Evolutionary conservation across 2,888 invertebrate species (phyloP).

Genomic region (Gari tellinella): DNA sequence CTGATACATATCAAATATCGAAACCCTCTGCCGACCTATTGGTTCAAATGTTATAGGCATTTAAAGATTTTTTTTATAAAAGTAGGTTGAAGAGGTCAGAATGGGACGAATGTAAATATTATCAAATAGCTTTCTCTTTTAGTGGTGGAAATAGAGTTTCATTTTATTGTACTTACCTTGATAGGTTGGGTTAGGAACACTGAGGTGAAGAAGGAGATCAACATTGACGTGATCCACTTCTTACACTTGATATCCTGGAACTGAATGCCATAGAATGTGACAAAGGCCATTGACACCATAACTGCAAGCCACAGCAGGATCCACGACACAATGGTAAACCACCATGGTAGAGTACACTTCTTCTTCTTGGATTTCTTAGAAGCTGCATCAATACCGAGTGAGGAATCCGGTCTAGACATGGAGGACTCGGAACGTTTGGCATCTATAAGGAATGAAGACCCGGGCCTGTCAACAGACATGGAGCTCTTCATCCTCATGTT

Average conservation of each 20-base stretch:
- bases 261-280: slow-evolving; percentile 85
- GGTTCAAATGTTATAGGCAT: no score
- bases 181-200: slow-evolving; percentile 85
- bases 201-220: slow-evolving; percentile 85
- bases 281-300: slow-evolving; percentile 83
- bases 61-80: no score
- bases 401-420: slow-evolving; percentile 63
- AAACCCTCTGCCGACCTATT: no score
- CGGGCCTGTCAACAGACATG: slow-evolving; percentile 40
- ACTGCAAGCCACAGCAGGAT: slow-evolving; percentile 83
- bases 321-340: slow-evolving; percentile 84
- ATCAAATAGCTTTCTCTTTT: no score
- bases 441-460: slow-evolving; percentile 59
- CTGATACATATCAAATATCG: no score
- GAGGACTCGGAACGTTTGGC: slow-evolving; percentile 57
- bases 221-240: slow-evolving; percentile 85
- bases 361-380: slow-evolving; percentile 63
- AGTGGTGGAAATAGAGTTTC: no score
- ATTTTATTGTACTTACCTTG: slow-evolving; percentile 81
- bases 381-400: slow-evolving; percentile 36
- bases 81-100: no score
- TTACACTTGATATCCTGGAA: slow-evolving; percentile 85
- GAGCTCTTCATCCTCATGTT: slow-evolving; percentile 62
- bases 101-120: no score
- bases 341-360: slow-evolving; percentile 82